These are phyloP conservation scores for Trichomalopsis sarcophagae DNA, from an alignment of 1,140 invertebrate species.

Conservation along the genomic window DNA sequence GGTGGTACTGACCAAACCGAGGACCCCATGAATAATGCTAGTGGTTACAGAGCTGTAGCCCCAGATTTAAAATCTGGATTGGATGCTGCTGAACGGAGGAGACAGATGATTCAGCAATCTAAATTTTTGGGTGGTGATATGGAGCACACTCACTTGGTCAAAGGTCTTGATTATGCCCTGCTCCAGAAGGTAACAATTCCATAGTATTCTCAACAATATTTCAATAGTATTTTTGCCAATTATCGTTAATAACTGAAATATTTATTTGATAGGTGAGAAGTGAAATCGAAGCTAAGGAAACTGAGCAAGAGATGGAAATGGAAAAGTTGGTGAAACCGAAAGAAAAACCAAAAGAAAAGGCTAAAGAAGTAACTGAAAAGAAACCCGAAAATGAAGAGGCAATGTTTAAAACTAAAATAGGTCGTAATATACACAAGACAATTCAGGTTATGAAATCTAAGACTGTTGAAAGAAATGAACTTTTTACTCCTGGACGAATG, in stretches of 20 bases:
- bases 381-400: constrained; percentile 81
- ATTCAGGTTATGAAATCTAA: constrained; percentile 81
- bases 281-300: constrained; percentile 72
- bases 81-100: constrained; percentile 95
- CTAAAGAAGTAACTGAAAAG: constrained; percentile 77
- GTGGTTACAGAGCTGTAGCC: constrained; percentile 95
- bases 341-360: constrained; percentile 74
- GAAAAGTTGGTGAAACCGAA: constrained; percentile 80
- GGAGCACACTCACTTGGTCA: constrained; percentile 99
- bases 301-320: constrained; percentile 89
- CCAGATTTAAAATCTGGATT: constrained; percentile 94
- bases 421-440: constrained; percentile 84
- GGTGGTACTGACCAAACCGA: constrained; percentile 89
- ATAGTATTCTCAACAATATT: not conserved
- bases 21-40: constrained; percentile 90
- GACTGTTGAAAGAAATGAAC: constrained; percentile 89
- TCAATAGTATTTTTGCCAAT: constrained; percentile 21
- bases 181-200: constrained; percentile 89
- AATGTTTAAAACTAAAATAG: constrained; percentile 87
- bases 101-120: constrained; percentile 98
- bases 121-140: constrained; percentile 99
- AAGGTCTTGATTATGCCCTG: constrained; percentile 99
- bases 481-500: constrained; percentile 98
- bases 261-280: constrained; percentile 68
- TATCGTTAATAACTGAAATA: not conserved